Conservation (phyloP, 2,797 vertebrate species). For the Nyctibius grandis region DNA sequence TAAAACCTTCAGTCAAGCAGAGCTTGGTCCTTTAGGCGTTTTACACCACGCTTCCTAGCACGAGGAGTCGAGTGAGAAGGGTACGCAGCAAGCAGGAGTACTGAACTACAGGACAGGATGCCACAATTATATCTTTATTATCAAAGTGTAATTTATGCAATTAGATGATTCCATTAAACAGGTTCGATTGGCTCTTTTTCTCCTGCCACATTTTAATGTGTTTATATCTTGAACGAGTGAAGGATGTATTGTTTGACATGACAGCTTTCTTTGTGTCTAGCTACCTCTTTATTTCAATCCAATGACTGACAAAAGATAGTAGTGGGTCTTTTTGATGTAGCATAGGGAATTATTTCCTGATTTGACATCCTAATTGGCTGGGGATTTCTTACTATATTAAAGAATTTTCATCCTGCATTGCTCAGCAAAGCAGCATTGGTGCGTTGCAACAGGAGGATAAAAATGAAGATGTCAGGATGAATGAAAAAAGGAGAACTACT, state of each 20-base stretch:
- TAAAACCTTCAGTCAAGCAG: background rate
- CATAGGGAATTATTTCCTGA: constrained; percentile 49
- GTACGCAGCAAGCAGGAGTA: background rate
- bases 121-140: constrained; percentile 44
- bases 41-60: background rate
- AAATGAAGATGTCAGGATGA: background rate
- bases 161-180: constrained; percentile 66
- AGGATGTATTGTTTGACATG: constrained; percentile 42
- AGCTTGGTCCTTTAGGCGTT: background rate
- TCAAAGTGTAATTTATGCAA: constrained; percentile 63
- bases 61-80: background rate
- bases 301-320: constrained; percentile 57
- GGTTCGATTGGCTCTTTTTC: constrained; percentile 34
- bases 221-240: constrained; percentile 45
- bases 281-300: constrained; percentile 50
- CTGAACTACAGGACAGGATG: background rate
- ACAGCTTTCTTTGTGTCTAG: constrained; percentile 37
- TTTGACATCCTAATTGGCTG: constrained; percentile 44
- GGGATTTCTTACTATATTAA: constrained; percentile 20
- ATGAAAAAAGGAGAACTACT: background rate
- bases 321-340: constrained; percentile 50
- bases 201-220: constrained; percentile 55
- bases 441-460: background rate
- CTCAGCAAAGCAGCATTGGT: background rate
- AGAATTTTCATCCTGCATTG: background rate